These are phyloP conservation scores for Salvelinus fontinalis DNA, from an alignment of 2,113 vertebrate genomes.

Conservation along the genomic window DNA sequence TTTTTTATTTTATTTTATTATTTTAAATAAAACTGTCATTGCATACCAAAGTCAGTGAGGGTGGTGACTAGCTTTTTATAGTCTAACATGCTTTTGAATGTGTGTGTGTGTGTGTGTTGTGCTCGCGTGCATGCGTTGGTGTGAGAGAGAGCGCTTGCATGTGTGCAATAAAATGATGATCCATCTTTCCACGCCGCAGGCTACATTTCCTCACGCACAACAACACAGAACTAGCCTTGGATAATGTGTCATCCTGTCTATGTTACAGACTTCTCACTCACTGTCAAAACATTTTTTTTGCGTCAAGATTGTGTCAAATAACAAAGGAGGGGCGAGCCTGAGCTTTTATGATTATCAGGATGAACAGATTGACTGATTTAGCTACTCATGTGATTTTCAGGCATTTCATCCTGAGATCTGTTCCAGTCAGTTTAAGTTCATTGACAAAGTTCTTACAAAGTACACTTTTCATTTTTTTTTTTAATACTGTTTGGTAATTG, in stretches of 20 bases:
- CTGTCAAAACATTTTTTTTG: no score
- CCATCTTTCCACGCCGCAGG: no score
- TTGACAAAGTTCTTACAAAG: slow-evolving; percentile 25
- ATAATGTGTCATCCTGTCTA: no score
- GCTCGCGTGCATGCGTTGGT: not conserved
- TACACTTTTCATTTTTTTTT: slow-evolving; percentile 9
- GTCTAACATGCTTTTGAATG: not conserved
- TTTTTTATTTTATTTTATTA: slow-evolving; percentile 54
- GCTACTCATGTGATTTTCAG: not conserved
- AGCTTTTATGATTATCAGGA: no score
- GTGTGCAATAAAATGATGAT: no score
- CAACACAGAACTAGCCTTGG: no score
- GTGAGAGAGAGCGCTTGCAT: not conserved
- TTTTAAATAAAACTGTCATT: slow-evolving; percentile 73
- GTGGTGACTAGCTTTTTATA: not conserved
- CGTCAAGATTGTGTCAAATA: not conserved
- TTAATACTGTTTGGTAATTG: slow-evolving; percentile 44
- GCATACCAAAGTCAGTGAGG: slow-evolving; percentile 54
- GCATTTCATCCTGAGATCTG: slow-evolving; percentile 2
- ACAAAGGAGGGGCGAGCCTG: no score
- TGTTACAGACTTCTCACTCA: no score
- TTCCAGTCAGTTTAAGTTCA: slow-evolving; percentile 21
- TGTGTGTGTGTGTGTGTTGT: slow-evolving; percentile 3
- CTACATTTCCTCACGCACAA: no score
- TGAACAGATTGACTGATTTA: no score